These are phyloP conservation scores for Amaurobius ferox DNA, from an alignment of 2,888 invertebrate species.

Conservation along the genomic window DNA sequence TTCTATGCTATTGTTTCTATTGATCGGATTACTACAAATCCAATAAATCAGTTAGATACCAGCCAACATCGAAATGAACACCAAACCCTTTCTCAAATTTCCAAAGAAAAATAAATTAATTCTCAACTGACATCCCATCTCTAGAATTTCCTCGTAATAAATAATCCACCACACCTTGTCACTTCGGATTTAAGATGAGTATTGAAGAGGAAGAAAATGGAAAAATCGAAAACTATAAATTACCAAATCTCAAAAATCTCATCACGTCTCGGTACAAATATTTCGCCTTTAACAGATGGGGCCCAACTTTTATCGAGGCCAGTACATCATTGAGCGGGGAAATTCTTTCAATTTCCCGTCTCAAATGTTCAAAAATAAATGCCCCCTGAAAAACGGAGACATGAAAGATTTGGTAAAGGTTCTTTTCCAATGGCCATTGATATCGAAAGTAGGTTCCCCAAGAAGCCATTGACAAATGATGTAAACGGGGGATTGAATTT, in stretches of 20 bases:
- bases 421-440: background rate
- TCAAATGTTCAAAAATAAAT: background rate
- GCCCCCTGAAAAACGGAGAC: background rate
- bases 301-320: conserved; percentile 2
- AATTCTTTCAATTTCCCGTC: background rate
- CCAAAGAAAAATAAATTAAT: background rate
- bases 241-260: conserved; percentile 34
- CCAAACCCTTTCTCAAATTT: background rate
- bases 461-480: background rate
- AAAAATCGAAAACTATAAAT: conserved; percentile 45
- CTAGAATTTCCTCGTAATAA: conserved; percentile 6
- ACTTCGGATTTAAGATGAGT: background rate
- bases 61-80: no score
- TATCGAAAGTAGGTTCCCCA: background rate
- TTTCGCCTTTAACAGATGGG: conserved; percentile 27
- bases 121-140: background rate
- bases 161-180: conserved; percentile 3
- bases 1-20: no score
- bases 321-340: background rate
- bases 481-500: background rate
- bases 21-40: no score
- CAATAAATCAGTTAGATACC: no score
- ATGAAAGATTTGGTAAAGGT: background rate
- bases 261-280: conserved; percentile 41
- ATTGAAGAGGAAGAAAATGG: background rate